Conservation (phyloP, 2,113 vertebrate genomes). For the Canis aureus region DNA sequence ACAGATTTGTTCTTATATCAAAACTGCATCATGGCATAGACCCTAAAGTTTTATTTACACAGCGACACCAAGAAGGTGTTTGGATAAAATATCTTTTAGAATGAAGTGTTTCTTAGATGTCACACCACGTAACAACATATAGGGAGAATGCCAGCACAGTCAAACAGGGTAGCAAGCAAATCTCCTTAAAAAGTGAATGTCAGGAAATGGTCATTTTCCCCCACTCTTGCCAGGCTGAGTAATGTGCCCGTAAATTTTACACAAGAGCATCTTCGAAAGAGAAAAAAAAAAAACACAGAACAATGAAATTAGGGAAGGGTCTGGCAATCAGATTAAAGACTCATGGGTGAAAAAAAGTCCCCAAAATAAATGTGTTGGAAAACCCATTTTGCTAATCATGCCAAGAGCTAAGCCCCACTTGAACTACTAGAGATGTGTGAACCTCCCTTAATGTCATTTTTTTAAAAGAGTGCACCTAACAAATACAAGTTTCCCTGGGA, state of each 20-base stretch:
- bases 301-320: conserved; percentile 42
- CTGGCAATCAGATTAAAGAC: conserved; percentile 60
- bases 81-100: conserved; percentile 36
- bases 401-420: conserved; percentile 53
- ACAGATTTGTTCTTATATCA: not conserved
- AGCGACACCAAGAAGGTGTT: not conserved
- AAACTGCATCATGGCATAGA: not conserved
- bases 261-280: conserved; percentile 28
- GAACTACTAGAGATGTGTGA: not conserved
- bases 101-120: conserved; percentile 29
- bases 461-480: conserved; percentile 49
- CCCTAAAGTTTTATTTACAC: not conserved
- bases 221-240: not conserved
- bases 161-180: conserved; percentile 10
- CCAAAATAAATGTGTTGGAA: conserved; percentile 66
- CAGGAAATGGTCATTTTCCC: not conserved
- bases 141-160: not conserved
- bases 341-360: not conserved
- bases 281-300: conserved; percentile 45
- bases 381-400: conserved; percentile 55
- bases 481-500: conserved; percentile 68
- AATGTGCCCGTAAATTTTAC: not conserved
- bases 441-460: conserved; percentile 42
- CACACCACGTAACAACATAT: not conserved
- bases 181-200: not conserved